Evolutionary conservation across 2,888 invertebrate species (phyloP).

Genomic region (Chirona hameri): DNA sequence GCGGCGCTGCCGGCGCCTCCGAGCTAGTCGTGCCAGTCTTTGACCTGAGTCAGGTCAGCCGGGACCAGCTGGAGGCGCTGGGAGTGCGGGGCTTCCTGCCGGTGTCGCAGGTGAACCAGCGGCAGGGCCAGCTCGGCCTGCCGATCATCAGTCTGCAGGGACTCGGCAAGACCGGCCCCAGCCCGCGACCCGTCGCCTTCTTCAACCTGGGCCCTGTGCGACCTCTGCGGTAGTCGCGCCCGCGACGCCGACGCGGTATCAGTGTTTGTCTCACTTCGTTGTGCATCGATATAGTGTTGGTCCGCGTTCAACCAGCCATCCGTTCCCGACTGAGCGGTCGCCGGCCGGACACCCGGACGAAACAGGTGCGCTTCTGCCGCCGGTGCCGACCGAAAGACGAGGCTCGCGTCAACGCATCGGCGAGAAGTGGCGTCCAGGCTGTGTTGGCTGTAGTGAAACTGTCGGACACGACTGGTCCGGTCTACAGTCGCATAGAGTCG

Average conservation of each 20-base stretch:
- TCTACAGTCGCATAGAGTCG: background rate
- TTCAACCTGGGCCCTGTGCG: conserved; percentile 24
- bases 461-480: background rate
- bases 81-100: conserved; percentile 40
- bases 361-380: background rate
- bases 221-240: background rate
- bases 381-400: background rate
- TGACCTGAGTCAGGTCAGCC: conserved; percentile 39
- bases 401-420: background rate
- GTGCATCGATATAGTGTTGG: no score
- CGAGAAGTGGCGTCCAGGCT: background rate
- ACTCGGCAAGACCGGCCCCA: conserved; percentile 35
- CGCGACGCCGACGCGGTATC: background rate
- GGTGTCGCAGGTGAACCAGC: conserved; percentile 39
- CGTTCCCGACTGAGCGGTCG: no score
- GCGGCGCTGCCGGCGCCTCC: conserved; percentile 30
- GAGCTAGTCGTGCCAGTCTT: conserved; percentile 40
- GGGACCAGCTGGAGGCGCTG: conserved; percentile 39
- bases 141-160: conserved; percentile 39
- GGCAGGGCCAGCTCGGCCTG: conserved; percentile 39
- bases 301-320: no score
- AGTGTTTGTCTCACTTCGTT: no score
- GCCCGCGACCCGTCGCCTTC: conserved; percentile 10
- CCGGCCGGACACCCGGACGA: no score
- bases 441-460: background rate